Evolutionary conservation across 2,888 invertebrate species (phyloP).

Genomic region (Argyresthia albistria): DNA sequence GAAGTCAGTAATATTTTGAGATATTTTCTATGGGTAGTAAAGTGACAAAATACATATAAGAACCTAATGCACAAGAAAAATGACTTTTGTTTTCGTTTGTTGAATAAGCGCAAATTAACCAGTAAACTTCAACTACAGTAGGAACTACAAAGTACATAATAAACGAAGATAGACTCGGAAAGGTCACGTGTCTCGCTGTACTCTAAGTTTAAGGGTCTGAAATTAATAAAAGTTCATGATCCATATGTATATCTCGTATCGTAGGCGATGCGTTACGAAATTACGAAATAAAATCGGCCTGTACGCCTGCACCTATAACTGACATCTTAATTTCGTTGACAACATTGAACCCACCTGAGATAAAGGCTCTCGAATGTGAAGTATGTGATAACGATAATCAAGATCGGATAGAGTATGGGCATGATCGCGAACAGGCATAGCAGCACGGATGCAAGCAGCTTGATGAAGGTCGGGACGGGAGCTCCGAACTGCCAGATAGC

Average conservation of each 20-base stretch:
- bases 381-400: conserved; percentile 41
- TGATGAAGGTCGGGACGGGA: conserved; percentile 63
- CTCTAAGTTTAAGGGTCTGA: too few relatives aligned
- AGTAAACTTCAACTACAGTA: too few relatives aligned
- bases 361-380: conserved; percentile 49
- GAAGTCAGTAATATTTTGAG: too few relatives aligned
- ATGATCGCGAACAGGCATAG: conserved; percentile 45
- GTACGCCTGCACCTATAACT: not conserved
- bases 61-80: not conserved
- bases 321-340: not conserved
- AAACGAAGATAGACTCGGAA: too few relatives aligned
- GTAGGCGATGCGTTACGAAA: too few relatives aligned
- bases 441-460: conserved; percentile 51
- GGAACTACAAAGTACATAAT: too few relatives aligned
- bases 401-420: conserved; percentile 53
- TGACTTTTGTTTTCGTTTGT: too few relatives aligned
- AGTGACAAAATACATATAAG: not conserved
- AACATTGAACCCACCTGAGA: conserved; percentile 32
- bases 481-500: conserved; percentile 60
- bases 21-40: too few relatives aligned
- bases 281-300: not conserved
- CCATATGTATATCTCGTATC: too few relatives aligned
- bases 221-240: too few relatives aligned
- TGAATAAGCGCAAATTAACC: too few relatives aligned
- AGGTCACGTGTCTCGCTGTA: too few relatives aligned